Base-by-base conservation (phyloP, 2,888 invertebrate genomes). In the Galerucella calmariensis region DNA sequence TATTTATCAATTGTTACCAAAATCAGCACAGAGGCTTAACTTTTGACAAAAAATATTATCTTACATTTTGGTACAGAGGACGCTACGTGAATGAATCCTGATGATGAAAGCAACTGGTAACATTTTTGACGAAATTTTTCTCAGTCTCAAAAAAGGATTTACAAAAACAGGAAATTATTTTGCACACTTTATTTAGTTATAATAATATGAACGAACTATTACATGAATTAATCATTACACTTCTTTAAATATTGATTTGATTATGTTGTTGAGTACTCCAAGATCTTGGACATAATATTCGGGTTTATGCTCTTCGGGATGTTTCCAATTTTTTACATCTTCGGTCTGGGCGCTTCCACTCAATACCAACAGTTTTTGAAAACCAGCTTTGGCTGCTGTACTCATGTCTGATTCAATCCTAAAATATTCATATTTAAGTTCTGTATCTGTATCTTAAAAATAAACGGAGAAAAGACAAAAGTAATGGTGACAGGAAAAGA, bases 331-430 rank as follows among this genome's bases (percentile, higher is more conserved):
- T 44, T 76, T 67, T n/a, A 82, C 16, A 16, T 79, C 73, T 41
- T 80, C 79, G 44, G 76, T 24, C 61, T 77, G 79, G 9, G 81
- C 79, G 6, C 92, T 91, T 10, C 92, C 91, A 66, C 92, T 92
- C 14, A 95, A 88, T 0, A 96, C 94, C 24, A 95, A 86, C 44
- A 96, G 85, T 0, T 95, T 94, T 82, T 91, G 90, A 84, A 94
- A 91, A 0, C 94, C 94, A 78, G 91, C 91, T 10, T 89, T 88
- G 69, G 90, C 91, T 0, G 94, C 96, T 81, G 96, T 91, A 0
- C 90, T 89, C 27, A 96, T 91, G 85, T 97, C 96, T 82, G 95
- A 72, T 14, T 66, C 75, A 59, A 78, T 69, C 27, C 73, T 78
- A 58, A 74, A 77, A 70, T 20, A 53, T 41, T 27, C 2, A 41